Conservation (phyloP, 1,140 invertebrate species). For the Calosoma granatense region DNA sequence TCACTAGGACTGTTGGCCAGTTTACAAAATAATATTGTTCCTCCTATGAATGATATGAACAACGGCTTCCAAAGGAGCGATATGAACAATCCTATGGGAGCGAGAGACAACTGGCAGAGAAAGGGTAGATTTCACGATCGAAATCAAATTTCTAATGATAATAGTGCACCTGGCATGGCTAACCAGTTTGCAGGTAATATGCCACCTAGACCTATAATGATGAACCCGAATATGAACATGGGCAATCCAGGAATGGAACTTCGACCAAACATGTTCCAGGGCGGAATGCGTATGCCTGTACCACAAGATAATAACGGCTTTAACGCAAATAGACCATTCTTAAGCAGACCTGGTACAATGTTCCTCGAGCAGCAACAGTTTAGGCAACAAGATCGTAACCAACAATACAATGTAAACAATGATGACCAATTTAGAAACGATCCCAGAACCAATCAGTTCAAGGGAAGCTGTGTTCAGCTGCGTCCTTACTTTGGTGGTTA, state of each 20-base stretch:
- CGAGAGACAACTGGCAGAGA: neutral
- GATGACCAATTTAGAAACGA: neutral
- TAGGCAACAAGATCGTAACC: neutral
- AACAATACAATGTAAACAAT: neutral
- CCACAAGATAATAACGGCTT: neutral
- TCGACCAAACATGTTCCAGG: neutral
- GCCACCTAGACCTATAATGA: neutral
- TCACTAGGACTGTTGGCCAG: neutral
- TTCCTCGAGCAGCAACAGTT: neutral
- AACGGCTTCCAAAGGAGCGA: neutral
- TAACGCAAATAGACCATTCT: neutral
- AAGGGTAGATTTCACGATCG: neutral
- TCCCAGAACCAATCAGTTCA: neutral
- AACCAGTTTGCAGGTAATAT: neutral
- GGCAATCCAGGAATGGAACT: neutral
- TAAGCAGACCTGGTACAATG: neutral
- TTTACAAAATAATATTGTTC: neutral
- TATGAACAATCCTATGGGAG: neutral
- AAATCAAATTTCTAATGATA: neutral
- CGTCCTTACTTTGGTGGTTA: conserved; percentile 45
- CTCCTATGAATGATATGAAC: neutral
- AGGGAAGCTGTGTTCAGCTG: conserved; percentile 53
- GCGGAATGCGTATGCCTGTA: neutral
- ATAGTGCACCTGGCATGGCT: conserved; percentile 2
- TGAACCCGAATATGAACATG: conserved; percentile 9